Evolutionary conservation across 2,797 vertebrate species (phyloP), one percentile per base, ranked within the genome.

Genomic region (Tokudaia tokunoshimensis): DNA sequence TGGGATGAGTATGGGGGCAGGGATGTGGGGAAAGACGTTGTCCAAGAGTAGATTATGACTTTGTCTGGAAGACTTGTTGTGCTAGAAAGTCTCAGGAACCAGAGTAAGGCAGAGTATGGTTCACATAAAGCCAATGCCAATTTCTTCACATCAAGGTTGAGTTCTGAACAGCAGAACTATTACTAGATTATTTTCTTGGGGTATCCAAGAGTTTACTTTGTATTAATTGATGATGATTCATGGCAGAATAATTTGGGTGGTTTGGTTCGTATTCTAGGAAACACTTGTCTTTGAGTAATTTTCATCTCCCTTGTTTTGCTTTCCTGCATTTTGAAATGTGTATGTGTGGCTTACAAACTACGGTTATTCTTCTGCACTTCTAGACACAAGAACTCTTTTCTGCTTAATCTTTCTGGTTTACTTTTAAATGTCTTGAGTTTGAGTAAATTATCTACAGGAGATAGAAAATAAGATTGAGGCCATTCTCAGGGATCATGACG

Each of bases 401-500:
- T 89, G 65, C 20, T 19, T 86, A 91, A 17, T 95, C 59, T 86
- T 94, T 81, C 89, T 95, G 97, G 91, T 92, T 50, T 31, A 44
- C 65, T 80, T 88, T 82, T 89, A 94, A 96, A 92, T 0, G 6
- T 97, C 70, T 95, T 41, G 95, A 97, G 92, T 96, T 94, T 97
- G 76, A 95, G 70, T 89, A 96, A 96, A 93, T 20, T 37, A 63
- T 81, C 82, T 97, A 95, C 7, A 92, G 93, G 95, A 96, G 94
- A 82, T 26, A 97, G 65, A 96, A 95, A 95, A 96, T 90, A 50
- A 63, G 96, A 0, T 0, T 95, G 96, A 86, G 86, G 96, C 97
- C 93, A 95, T 97, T 98, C 89, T 95, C 31, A 97, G 94, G 84
- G 96, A 97, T 96, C 95, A 74, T 92, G 96, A 97, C 91, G 78